Base-by-base conservation (phyloP, 2,888 invertebrate species). In the Panopea generosa region DNA sequence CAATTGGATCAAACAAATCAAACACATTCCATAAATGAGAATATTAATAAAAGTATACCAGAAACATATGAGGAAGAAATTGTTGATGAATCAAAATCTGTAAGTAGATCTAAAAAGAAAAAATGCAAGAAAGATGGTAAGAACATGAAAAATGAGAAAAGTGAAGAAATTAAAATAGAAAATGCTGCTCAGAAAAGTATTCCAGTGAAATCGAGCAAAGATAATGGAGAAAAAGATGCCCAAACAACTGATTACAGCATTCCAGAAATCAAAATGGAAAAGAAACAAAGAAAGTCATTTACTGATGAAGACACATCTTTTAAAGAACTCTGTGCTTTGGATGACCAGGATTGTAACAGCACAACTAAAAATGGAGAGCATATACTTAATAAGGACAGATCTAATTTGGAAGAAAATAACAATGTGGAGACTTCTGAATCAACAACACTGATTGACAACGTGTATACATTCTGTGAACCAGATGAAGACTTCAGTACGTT, bases 291-390 rank as follows among this genome's bases (percentile, higher is more conserved):
- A 6, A 50, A 22, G n/a, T 67, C 72, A 14, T 73, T 80, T 38
- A 53, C 53, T 50, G 70, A 76, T 72, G 61, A 60, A 47, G 56
- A 80, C 62, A 47, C 45, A 14, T 73, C 76, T 45, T 59, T 80
- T 14, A 72, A 73, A 52, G 76, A 80, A 53, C 52, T 80, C 7
- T 55, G 50, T 67, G 66, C 61, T 26, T 61, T 72, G 26, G 75
- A 78, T 43, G 40, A 55, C 16, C 47, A 60, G n/a, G 47, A 66
- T 26, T 45, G 59, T 6, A 11, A 9, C 2, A 33, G 26, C 18
- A 33, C 3, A 33, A 52, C 9, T 26, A n/a, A 2, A 33, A 7
- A 3, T 9, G 18, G 6, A 11, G 18, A 55, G 3, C 9, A 14
- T 45, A 16, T 45, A 45, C 9, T 18, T 4, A 4, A 9, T 9